Base-by-base conservation (phyloP, 2,797 vertebrate genomes). In the Ptychadena robeensis region DNA sequence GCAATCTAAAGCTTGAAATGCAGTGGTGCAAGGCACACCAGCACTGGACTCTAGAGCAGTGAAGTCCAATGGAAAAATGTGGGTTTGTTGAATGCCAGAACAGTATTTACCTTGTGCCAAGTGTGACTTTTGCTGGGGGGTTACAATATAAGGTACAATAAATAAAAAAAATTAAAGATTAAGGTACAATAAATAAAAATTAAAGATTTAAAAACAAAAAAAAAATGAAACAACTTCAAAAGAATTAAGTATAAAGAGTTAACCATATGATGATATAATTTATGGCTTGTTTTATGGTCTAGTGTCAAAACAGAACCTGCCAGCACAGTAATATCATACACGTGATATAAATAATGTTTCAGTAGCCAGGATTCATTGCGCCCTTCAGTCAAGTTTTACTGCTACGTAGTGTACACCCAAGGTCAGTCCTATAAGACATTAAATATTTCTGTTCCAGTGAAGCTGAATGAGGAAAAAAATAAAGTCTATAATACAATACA, bases 291-390 rank as follows among this genome's bases (percentile, higher is more conserved):
- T 61, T 61, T 61, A 61, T 61, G 59, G 59, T 61, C 59, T 25
- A 61, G 7, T 61, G 25, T 61, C 59, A 61, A 61, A 61, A 61
- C 8, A 28, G 59, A 61, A 61, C 27, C 59, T 61, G 31, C 25
- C 22, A 70, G 67, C 15, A 70, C 67, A 35, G 67, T 70, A 40
- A 70, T 70, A 35, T 61, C 59, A 61, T 38, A 35, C 4, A 22
- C 9, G 22, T 37, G 66, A 38, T 38, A 68, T 38, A 68, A 68
- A 68, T 68, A 68, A 37, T 68, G 38, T 68, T n/a, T 68, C 38
- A 34, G 34, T 35, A 37, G 22, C 22, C 22, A n/a, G 34, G 9
- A 37, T 68, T 35, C 66, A 68, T 37, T 68, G 66, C 12, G 34
- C 32, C 22, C 32, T 9, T 68, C 66, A 38, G 66, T 68, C 34